Base-by-base conservation (phyloP, 2,888 invertebrate genomes). In the Aphodius sticticus region DNA sequence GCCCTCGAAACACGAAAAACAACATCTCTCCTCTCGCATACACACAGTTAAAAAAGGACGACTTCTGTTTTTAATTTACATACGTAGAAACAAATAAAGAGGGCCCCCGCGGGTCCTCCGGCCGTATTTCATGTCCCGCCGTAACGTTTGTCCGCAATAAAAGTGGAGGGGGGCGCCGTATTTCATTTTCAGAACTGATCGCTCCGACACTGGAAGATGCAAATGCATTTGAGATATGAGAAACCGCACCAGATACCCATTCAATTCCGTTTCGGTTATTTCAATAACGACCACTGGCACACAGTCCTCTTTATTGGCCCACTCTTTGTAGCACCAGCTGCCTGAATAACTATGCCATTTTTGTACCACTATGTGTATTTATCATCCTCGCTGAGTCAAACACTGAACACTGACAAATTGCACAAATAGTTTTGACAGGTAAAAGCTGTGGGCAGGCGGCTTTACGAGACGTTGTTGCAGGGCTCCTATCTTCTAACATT, bases 51-150 rank as follows among this genome's bases (percentile, higher is more conserved):
- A 74, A 74, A 74, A 74, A 74, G 36, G 74, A 74, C 36, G 37
- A 74, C 74, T 74, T 74, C 74, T 35, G 74, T 36, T 74, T 74
- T 74, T 74, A 74, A 74, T 74, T 74, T 74, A 74, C 74, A 74
- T 74, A 74, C 74, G 74, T 35, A 74, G 74, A 74, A 74, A 74
- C 74, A 74, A 74, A 74, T 74, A 74, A 74, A 74, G 74, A n/a
- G 74, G 74, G 36, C 36, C 74, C 74, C 74, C 74, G 74, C 74
- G 74, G 74, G 36, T 74, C 37, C 74, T 35, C 16, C 74, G 74
- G 74, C 74, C 74, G 74, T 74, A 74, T 74, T 74, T 74, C 74
- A 74, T 12, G 74, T 74, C 35, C 36, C 36, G 74, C n/a, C 74
- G 36, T 36, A 74, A 1, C 74, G 74, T 74, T 74, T 35, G 74